These are phyloP conservation scores for Amaurobius ferox DNA, from an alignment of 2,888 invertebrate genomes.

Conservation along the genomic window DNA sequence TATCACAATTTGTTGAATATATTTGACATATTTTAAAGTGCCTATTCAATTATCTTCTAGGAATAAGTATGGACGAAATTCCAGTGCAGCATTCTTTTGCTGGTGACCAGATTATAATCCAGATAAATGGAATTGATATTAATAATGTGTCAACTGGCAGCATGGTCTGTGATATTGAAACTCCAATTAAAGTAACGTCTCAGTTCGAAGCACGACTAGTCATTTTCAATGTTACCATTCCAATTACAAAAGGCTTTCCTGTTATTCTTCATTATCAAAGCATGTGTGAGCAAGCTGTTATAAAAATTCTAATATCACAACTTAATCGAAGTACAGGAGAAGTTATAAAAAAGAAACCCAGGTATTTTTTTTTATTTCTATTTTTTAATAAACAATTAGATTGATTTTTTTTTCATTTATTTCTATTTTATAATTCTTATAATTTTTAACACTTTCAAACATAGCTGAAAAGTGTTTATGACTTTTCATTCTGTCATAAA, in stretches of 20 bases:
- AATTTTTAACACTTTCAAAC: no score
- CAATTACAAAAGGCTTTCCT: constrained; percentile 85
- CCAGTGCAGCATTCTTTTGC: constrained; percentile 88
- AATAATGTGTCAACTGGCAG: constrained; percentile 91
- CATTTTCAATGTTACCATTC: constrained; percentile 93
- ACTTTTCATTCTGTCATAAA: no score
- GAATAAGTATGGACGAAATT: constrained; percentile 84
- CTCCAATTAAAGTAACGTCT: constrained; percentile 88
- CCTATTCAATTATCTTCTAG: constrained; percentile 79
- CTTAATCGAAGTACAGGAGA: constrained; percentile 95
- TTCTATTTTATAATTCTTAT: no score
- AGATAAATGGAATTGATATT: constrained; percentile 88
- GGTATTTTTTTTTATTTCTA: constrained; percentile 80
- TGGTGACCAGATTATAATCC: constrained; percentile 93
- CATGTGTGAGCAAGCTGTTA: constrained; percentile 91
- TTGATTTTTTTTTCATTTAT: no score
- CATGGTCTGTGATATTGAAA: constrained; percentile 88
- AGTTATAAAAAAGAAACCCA: constrained; percentile 91
- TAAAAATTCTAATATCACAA: constrained; percentile 90
- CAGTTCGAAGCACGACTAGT: constrained; percentile 93
- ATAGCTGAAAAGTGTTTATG: no score
- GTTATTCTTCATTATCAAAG: constrained; percentile 94
- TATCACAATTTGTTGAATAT: no score
- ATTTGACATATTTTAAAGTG: no score
- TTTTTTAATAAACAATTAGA: no score